Base-by-base conservation (phyloP, 2,113 vertebrate species). In the Benitochromis conjunctus region DNA sequence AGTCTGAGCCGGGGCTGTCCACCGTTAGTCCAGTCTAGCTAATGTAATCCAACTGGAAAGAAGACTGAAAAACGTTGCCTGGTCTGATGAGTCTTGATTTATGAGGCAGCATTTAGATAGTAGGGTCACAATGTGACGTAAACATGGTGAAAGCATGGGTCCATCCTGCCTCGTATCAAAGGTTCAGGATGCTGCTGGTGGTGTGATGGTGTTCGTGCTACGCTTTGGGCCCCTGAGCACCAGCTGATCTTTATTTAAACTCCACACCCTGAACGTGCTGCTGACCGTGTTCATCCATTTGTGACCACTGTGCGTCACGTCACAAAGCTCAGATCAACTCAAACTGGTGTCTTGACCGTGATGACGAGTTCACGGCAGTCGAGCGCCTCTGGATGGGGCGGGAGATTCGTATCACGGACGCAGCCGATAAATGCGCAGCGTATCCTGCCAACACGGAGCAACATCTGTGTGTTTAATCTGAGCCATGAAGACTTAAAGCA, bases 361-460 rank as follows among this genome's bases (percentile, higher is more conserved):
- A 71, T 6, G 9, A 26, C 24, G 5, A 71, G 66, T 71, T 74
- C 24, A 11, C 3, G 4, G 41, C 14, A 11, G 9, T 1, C 66
- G n/a, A 43, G 64, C 7, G 1, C 13, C 38, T 41, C 14, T 41
- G 36, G 36, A 16, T 0, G 0, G 12, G 21, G 16, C n/a, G 8
- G 13, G 64, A 46, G 38, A 24, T 1, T 71, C 13, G 8, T 0
- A 8, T 71, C 38, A 71, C 13, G 13, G 38, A 24, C 0, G 64
- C 34, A 13, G 62, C 19, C 4, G 34, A 21, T 66, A 38, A 64
- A 64, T 38, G 19, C 38, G 4, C 62, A 66, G 2, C 64, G 24
- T 38, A 38, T 1, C 38, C 21, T 43, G 38, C 0, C 13, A 2
- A 26, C 21, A 1, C 5, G 5, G 13, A 71, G n/a, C 21, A 71